Conservation (phyloP, 1,140 invertebrate species). For the Adoxophyes honmai region DNA sequence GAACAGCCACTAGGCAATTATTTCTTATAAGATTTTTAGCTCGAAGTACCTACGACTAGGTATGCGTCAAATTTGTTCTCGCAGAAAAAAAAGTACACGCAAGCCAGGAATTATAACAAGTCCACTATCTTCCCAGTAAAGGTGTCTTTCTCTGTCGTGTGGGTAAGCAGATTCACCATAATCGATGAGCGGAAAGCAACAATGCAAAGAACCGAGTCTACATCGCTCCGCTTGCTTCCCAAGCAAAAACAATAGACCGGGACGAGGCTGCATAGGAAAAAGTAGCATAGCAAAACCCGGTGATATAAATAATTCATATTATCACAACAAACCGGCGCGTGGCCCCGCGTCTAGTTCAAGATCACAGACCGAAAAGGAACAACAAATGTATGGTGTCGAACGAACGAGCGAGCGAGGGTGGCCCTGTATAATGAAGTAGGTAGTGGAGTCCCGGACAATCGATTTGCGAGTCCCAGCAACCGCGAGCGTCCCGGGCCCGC, state of each 20-base stretch:
- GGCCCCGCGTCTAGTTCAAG: slow-evolving; percentile 27
- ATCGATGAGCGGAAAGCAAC: background rate
- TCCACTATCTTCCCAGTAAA: too few relatives aligned
- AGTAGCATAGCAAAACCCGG: slow-evolving; percentile 13
- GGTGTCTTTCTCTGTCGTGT: background rate
- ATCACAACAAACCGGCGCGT: slow-evolving; percentile 27
- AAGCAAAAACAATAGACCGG: background rate
- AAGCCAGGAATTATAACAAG: too few relatives aligned
- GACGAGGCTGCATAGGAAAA: background rate
- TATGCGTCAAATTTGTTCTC: too few relatives aligned
- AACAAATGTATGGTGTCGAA: slow-evolving; percentile 21
- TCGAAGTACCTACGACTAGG: too few relatives aligned
- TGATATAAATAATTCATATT: slow-evolving; percentile 44
- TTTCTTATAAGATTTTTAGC: too few relatives aligned
- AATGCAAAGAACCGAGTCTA: background rate
- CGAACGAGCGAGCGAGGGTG: slow-evolving; percentile 35
- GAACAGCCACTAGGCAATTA: too few relatives aligned
- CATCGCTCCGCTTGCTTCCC: slow-evolving; percentile 2
- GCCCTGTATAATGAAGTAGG: slow-evolving; percentile 15
- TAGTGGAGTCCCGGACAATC: slow-evolving; percentile 46
- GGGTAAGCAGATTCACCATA: slow-evolving; percentile 8
- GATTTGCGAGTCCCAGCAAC: slow-evolving; percentile 53
- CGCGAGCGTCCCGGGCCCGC: slow-evolving; percentile 28
- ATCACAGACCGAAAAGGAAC: slow-evolving; percentile 27
- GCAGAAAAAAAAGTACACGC: too few relatives aligned